Conservation (phyloP, 2,888 invertebrate species). For the Plagodis dolabraria region DNA sequence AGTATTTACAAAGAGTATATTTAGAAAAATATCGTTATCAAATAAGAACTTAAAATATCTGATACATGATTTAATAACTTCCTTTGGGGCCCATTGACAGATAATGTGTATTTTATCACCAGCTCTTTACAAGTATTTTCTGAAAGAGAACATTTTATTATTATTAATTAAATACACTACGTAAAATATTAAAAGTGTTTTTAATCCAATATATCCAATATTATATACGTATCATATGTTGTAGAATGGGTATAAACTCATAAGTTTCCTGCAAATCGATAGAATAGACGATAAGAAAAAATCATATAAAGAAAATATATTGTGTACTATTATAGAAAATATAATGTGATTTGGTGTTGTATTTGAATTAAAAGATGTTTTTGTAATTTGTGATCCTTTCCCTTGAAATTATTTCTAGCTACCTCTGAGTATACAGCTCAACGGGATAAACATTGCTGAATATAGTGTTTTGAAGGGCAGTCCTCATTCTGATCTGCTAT, state of each 20-base stretch:
- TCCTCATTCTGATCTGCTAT: too few relatives aligned
- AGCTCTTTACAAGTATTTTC: conserved; percentile 69
- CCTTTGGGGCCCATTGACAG: conserved; percentile 66
- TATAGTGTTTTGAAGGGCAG: too few relatives aligned
- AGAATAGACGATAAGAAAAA: conserved; percentile 63
- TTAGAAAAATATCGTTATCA: conserved; percentile 61
- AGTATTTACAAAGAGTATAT: conserved; percentile 62
- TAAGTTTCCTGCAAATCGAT: conserved; percentile 59
- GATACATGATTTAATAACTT: conserved; percentile 56
- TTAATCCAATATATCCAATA: conserved; percentile 58
- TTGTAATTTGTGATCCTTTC: conserved; percentile 79
- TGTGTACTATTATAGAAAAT: conserved; percentile 82
- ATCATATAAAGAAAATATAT: conserved; percentile 74
- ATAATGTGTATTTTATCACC: conserved; percentile 49
- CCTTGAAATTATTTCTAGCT: conserved; percentile 48
- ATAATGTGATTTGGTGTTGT: conserved; percentile 85
- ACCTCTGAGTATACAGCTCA: conserved; percentile 16
- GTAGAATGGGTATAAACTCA: conserved; percentile 43
- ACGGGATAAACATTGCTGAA: too few relatives aligned
- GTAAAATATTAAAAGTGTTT: conserved; percentile 55
- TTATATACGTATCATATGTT: conserved; percentile 34
- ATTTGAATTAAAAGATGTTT: conserved; percentile 83
- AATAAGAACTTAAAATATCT: conserved; percentile 60
- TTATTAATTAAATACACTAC: conserved; percentile 62
- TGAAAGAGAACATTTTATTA: conserved; percentile 56